These are phyloP conservation scores for Megalops atlanticus DNA, from an alignment of 2,113 vertebrate genomes.

Conservation along the genomic window DNA sequence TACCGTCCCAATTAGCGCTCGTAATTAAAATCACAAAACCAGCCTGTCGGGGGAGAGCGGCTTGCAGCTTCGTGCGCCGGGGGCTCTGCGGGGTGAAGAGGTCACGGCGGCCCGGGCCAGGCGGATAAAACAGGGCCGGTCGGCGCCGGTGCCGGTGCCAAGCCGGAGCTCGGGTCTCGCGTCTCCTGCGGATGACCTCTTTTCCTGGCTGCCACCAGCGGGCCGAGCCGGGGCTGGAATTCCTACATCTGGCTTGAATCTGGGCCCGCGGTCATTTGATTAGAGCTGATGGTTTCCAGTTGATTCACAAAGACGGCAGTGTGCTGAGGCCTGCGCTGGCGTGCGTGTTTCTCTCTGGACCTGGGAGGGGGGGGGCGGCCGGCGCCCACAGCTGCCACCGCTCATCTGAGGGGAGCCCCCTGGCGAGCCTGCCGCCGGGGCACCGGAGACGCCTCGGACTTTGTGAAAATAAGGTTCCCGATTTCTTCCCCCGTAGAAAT, in stretches of 20 bases:
- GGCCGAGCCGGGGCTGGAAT: constrained; percentile 45
- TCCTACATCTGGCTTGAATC: constrained; percentile 57
- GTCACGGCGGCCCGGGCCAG: neutral
- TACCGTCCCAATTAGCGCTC: neutral
- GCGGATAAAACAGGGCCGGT: neutral
- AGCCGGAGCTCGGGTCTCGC: constrained; percentile 26
- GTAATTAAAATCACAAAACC: neutral
- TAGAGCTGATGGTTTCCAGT: constrained; percentile 52
- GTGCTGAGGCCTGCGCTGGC: constrained; percentile 29
- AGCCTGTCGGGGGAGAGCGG: neutral
- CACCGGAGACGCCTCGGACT: no score
- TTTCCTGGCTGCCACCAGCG: constrained; percentile 34
- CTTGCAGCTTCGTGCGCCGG: neutral
- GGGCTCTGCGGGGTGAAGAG: neutral
- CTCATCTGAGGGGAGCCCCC: constrained; percentile 45
- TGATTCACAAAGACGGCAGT: constrained; percentile 52
- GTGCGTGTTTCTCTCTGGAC: constrained; percentile 36
- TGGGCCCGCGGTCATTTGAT: constrained; percentile 48
- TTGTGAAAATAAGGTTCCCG: no score
- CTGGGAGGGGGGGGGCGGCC: neutral
- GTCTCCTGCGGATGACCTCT: constrained; percentile 39
- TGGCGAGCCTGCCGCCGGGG: no score
- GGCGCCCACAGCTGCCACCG: constrained; percentile 43
- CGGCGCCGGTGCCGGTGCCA: constrained; percentile 22
- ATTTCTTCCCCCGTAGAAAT: no score